Evolutionary conservation across 2,797 vertebrate species (phyloP).

Genomic region (Margarornis squamiger): DNA sequence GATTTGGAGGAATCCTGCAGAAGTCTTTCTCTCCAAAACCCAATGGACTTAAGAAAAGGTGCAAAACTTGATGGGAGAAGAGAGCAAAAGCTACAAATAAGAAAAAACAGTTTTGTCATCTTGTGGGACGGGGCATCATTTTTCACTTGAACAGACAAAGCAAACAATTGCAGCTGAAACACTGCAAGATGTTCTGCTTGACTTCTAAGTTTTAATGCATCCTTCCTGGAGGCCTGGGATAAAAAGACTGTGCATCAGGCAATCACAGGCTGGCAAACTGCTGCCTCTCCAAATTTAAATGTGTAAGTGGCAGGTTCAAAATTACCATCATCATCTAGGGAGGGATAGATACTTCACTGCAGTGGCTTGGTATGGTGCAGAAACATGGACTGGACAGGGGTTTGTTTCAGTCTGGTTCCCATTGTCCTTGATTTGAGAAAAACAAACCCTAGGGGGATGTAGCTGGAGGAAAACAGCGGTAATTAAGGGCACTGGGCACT

Average conservation of each 20-base stretch:
- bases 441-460: background rate
- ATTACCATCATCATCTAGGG: accelerated
- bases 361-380: background rate
- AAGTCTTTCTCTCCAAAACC: background rate
- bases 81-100: background rate
- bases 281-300: background rate
- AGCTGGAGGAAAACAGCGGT: background rate
- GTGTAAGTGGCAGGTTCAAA: background rate
- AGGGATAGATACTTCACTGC: background rate
- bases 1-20: background rate
- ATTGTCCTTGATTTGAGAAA: background rate
- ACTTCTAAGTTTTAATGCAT: background rate
- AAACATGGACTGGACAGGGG: background rate
- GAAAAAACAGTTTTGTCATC: background rate
- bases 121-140: background rate
- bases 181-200: background rate
- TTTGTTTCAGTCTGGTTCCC: background rate
- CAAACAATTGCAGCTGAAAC: background rate
- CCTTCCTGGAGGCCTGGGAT: background rate
- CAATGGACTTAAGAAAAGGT: background rate
- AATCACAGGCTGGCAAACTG: background rate
- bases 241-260: background rate
- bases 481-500: background rate
- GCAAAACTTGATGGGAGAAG: background rate
- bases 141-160: constrained; percentile 14